Conservation (phyloP, 2,888 invertebrate genomes). For the Periphyllus acericola region DNA sequence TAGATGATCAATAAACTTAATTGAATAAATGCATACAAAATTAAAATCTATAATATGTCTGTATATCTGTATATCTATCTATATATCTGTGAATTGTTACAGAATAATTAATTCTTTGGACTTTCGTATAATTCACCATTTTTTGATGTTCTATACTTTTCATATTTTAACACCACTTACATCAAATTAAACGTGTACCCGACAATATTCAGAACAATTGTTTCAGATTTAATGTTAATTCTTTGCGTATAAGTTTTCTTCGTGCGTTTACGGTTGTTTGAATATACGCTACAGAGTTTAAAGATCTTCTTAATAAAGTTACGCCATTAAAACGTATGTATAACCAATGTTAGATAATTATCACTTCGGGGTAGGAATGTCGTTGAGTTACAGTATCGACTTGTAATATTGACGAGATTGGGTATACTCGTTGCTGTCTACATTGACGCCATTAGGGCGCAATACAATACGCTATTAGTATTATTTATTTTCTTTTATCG, state of each 20-base stretch:
- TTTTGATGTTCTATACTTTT: too few species aligned
- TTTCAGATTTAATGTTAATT: neutral
- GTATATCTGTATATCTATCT: too few species aligned
- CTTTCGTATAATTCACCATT: too few species aligned
- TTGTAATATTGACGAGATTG: constrained; percentile 31
- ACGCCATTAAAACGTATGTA: neutral
- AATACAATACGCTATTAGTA: neutral
- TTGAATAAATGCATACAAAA: too few species aligned
- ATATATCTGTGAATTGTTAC: too few species aligned
- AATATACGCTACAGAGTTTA: neutral
- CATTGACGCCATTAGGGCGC: constrained; percentile 9
- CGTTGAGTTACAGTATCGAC: neutral
- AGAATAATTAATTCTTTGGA: too few species aligned
- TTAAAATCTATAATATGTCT: too few species aligned
- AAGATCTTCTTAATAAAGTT: neutral
- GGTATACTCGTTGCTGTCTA: neutral
- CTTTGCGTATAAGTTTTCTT: neutral
- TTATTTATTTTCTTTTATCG: constrained; percentile 1
- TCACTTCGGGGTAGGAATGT: neutral
- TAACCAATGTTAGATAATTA: neutral
- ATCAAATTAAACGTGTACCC: too few species aligned
- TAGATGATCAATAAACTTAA: too few species aligned
- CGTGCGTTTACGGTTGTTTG: neutral
- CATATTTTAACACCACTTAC: too few species aligned
- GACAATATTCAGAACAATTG: neutral